Conservation (phyloP, 2,113 vertebrate species). For the Scolopax mira region DNA sequence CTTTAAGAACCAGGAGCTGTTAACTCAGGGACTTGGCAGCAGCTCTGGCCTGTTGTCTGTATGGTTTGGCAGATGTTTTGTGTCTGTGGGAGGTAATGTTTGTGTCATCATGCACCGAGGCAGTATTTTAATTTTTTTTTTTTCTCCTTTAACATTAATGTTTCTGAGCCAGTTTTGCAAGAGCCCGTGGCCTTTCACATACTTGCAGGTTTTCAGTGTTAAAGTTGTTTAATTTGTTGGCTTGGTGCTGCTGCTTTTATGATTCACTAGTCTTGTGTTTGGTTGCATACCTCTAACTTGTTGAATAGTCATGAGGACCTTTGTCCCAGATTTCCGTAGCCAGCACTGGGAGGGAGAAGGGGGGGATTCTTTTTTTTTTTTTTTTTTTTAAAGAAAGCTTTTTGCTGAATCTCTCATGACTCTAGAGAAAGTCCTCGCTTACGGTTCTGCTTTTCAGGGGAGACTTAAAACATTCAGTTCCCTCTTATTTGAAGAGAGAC, state of each 20-base stretch:
- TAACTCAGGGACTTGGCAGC: rapidly evolving
- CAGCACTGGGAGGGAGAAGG: background rate
- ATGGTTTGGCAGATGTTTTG: background rate
- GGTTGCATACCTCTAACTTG: background rate
- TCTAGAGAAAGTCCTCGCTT: background rate
- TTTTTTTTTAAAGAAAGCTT: background rate
- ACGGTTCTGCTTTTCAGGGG: background rate
- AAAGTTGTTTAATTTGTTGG: conserved; percentile 33
- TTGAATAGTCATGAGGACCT: conserved; percentile 61
- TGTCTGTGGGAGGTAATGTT: background rate
- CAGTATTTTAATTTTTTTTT: background rate
- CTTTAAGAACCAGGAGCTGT: background rate
- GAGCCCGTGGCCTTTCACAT: conserved; percentile 69
- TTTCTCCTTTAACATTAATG: background rate
- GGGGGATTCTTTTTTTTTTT: background rate
- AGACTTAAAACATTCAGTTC: background rate
- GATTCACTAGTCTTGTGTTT: conserved; percentile 15
- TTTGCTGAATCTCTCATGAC: background rate
- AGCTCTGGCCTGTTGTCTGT: background rate
- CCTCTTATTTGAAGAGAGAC: background rate
- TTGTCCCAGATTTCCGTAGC: conserved; percentile 29
- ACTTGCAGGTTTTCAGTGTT: conserved; percentile 60
- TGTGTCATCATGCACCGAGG: background rate
- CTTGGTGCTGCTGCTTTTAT: background rate
- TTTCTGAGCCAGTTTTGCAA: conserved; percentile 54